These are phyloP conservation scores for Pheosia tremula DNA, from an alignment of 2,888 invertebrate species.

Conservation along the genomic window DNA sequence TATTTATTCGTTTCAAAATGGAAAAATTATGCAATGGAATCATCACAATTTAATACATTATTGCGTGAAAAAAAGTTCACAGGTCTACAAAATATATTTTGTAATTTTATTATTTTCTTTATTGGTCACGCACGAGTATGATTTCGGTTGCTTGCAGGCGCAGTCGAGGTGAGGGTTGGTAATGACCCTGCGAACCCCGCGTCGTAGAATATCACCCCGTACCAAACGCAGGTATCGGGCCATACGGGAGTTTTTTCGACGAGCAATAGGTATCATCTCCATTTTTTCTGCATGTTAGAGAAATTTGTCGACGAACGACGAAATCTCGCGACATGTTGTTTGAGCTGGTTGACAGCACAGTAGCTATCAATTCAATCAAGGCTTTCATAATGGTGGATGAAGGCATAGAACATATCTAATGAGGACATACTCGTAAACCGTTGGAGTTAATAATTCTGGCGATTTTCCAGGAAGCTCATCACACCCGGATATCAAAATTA, in stretches of 20 bases:
- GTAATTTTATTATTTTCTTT: neutral
- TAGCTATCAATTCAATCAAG: too few relatives aligned
- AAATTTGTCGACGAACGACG: too few relatives aligned
- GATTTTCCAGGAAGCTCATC: constrained; percentile 63
- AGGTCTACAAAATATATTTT: neutral
- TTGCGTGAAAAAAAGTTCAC: constrained; percentile 14
- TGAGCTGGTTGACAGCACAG: too few relatives aligned
- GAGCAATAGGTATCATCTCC: constrained; percentile 59
- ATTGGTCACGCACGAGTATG: neutral
- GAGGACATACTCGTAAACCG: neutral
- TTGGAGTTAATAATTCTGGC: neutral
- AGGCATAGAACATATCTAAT: too few relatives aligned
- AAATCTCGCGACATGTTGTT: too few relatives aligned
- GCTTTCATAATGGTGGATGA: too few relatives aligned
- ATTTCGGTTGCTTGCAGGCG: constrained; percentile 24
- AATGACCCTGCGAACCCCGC: constrained; percentile 71
- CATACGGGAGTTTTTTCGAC: constrained; percentile 66
- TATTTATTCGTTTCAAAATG: constrained; percentile 41
- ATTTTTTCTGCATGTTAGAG: neutral
- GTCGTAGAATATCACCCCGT: constrained; percentile 74
- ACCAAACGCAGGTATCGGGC: constrained; percentile 67
- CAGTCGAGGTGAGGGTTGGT: constrained; percentile 41
- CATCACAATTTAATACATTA: constrained; percentile 32
- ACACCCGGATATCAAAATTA: constrained; percentile 64
- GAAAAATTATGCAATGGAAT: constrained; percentile 43